Percentiles rank a stretch among this genome's conserved stretches.
Conservation (phyloP, 2,797 vertebrate genomes). For the Sebastes glaucus region DNA sequence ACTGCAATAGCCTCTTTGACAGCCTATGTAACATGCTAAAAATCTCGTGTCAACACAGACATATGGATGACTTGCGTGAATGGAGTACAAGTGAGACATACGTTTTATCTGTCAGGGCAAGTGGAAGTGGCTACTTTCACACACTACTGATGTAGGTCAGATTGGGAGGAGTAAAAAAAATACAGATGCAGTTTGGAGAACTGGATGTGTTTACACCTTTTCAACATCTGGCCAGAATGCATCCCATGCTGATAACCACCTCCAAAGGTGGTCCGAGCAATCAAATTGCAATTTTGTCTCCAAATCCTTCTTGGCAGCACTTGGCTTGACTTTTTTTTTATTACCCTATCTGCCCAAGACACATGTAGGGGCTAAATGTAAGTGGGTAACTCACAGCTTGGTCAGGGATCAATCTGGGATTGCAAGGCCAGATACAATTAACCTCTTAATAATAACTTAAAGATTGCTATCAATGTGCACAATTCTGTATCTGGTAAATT, state of each 20-base stretch:
- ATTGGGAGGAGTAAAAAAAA: not conserved
- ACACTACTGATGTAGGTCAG: not conserved
- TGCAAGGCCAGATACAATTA: not conserved
- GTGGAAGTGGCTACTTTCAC: not conserved
- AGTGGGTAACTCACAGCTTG: not conserved
- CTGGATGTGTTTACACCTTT: not conserved
- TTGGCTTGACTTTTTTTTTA: not conserved
- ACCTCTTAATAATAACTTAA: not conserved
- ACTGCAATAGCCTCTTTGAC: no score
- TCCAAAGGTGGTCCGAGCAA: not conserved
- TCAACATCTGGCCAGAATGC: not conserved
- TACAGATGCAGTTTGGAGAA: not conserved
- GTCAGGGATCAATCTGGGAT: not conserved
- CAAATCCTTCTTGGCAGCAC: not conserved
- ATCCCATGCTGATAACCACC: not conserved
- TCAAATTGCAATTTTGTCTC: not conserved
- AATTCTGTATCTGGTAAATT: not conserved
- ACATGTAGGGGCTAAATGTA: not conserved
- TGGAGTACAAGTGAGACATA: not conserved
- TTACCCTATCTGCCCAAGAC: not conserved
- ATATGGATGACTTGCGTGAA: not conserved
- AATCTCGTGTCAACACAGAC: no score
- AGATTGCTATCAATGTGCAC: not conserved
- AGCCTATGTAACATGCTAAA: no score
- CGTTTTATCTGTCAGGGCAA: not conserved